These are phyloP conservation scores for Cheilosia soror DNA, from an alignment of 2,888 invertebrate genomes.

Conservation along the genomic window DNA sequence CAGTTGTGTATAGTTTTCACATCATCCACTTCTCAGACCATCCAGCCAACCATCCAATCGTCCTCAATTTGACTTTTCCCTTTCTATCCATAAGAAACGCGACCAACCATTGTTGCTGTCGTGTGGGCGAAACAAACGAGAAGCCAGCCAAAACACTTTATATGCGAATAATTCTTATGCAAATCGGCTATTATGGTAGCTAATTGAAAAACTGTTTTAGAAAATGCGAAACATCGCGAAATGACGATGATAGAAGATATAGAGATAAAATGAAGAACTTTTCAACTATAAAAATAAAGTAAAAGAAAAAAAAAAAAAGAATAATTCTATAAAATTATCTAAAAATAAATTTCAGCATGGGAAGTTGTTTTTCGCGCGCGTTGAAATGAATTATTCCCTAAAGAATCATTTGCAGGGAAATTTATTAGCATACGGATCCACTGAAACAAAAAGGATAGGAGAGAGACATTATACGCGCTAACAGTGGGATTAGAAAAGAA, in stretches of 20 bases:
- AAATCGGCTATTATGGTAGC: conserved; percentile 75
- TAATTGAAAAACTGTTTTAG: conserved; percentile 75
- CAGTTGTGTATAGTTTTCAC: conserved; percentile 44
- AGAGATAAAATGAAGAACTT: conserved; percentile 8
- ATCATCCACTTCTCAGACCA: conserved; percentile 28
- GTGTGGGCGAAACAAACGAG: conserved; percentile 32
- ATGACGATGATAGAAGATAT: conserved; percentile 30
- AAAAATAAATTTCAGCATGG: conserved; percentile 35
- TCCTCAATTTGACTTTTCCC: conserved; percentile 59
- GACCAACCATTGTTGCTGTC: conserved; percentile 4
- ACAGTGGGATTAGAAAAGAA: conserved; percentile 11
- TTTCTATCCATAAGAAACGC: not conserved
- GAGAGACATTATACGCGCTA: not conserved
- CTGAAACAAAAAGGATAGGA: not conserved
- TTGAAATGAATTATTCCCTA: conserved; percentile 56
- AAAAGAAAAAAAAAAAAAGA: not conserved
- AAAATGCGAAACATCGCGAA: conserved; percentile 71
- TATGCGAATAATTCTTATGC: conserved; percentile 75
- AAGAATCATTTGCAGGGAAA: conserved; percentile 49
- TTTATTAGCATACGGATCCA: conserved; percentile 31
- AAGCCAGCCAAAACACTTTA: conserved; percentile 61
- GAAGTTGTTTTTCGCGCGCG: conserved; percentile 29
- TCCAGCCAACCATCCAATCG: conserved; percentile 45
- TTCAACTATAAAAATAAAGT: not conserved
- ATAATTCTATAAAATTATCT: conserved; percentile 20